Percentiles rank a stretch among this genome's conserved stretches.
These are phyloP conservation scores for Uloborus diversus DNA, from an alignment of 1,140 invertebrate species.

Conservation along the genomic window DNA sequence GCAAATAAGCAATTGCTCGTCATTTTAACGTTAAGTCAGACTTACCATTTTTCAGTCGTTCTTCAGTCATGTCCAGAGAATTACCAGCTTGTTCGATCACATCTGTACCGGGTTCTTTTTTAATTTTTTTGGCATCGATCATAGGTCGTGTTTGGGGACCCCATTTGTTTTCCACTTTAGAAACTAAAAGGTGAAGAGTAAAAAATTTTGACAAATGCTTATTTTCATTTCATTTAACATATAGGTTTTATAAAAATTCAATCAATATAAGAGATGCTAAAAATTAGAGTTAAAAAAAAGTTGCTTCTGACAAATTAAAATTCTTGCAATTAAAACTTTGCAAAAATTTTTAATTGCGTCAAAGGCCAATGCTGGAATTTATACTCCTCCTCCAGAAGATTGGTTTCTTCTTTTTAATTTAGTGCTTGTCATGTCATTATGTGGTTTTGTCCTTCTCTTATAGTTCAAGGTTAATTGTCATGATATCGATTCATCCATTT, in stretches of 20 bases:
- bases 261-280: background rate
- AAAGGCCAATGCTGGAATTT: background rate
- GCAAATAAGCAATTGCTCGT: too few relatives aligned
- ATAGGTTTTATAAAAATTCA: background rate
- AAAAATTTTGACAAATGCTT: background rate
- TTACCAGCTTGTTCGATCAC: slow-evolving; percentile 59
- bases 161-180: slow-evolving; percentile 71
- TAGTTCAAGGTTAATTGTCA: too few relatives aligned
- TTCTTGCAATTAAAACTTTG: background rate
- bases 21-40: slow-evolving; percentile 68
- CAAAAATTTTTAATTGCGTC: background rate
- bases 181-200: slow-evolving; percentile 64
- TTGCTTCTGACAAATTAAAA: background rate
- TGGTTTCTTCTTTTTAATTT: too few relatives aligned
- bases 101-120: slow-evolving; percentile 61
- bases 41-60: slow-evolving; percentile 71
- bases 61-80: slow-evolving; percentile 67
- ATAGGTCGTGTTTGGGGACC: slow-evolving; percentile 70
- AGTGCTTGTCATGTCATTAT: too few relatives aligned
- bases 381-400: too few relatives aligned
- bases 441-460: too few relatives aligned
- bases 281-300: background rate
- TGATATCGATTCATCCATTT: too few relatives aligned
- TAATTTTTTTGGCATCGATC: slow-evolving; percentile 55
- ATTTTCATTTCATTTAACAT: background rate